Conservation (phyloP, 2,113 vertebrate genomes). For the Pseudonaja textilis region DNA sequence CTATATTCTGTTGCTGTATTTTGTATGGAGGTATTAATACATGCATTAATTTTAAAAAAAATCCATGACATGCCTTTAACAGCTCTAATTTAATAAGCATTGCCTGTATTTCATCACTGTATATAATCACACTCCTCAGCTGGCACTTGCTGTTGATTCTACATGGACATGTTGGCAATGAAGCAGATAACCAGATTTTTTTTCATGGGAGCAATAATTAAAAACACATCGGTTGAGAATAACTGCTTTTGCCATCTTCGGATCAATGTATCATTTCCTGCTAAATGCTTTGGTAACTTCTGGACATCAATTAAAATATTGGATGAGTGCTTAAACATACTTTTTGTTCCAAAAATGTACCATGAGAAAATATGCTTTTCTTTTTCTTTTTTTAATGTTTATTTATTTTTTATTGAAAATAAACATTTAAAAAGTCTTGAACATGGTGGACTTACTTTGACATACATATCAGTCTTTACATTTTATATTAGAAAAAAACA, state of each 20-base stretch:
- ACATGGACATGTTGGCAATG: conserved; percentile 43
- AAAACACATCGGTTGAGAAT: conserved; percentile 45
- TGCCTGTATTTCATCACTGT: conserved; percentile 28
- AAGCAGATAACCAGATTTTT: conserved; percentile 40
- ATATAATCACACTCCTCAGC: conserved; percentile 33
- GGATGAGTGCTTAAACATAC: conserved; percentile 15
- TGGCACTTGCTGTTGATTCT: conserved; percentile 44
- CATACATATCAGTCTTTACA: no score
- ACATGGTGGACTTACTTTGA: no score
- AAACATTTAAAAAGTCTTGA: no score
- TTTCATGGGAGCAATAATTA: conserved; percentile 48
- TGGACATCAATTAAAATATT: conserved; percentile 40
- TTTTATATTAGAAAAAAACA: no score
- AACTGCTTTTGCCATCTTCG: conserved; percentile 48
- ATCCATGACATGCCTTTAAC: background rate
- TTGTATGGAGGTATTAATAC: background rate
- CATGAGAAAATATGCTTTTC: background rate
- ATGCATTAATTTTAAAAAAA: background rate
- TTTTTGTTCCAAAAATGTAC: background rate
- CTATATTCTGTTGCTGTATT: background rate
- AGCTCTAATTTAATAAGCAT: conserved; percentile 32
- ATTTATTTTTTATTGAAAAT: no score
- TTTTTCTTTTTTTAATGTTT: no score
- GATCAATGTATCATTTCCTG: conserved; percentile 39
- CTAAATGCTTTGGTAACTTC: conserved; percentile 28